Evolutionary conservation across 1,140 invertebrate species (phyloP), one percentile per base, ranked within the genome.

Genomic region (Drosophila suzukii): DNA sequence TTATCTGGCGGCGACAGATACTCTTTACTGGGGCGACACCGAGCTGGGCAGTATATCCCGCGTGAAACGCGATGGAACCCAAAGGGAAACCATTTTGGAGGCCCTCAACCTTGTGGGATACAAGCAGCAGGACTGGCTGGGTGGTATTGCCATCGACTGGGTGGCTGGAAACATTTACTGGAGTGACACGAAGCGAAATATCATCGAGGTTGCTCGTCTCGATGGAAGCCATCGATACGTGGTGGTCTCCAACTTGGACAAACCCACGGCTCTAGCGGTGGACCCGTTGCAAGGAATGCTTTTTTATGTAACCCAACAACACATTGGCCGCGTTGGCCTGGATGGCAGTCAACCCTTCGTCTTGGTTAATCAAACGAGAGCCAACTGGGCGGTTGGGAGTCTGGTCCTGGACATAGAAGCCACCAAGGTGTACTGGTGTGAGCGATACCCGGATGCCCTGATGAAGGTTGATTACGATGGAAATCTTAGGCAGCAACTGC

Each of bases 341-440:
- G 97, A 98, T 92, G 97, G 97, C 0, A 94, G 94, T n/a, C 94
- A 95, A 32, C 67, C 75, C 0, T 91, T 92, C 39, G 53, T 92
- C 0, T 17, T 92, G 47, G 91, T 91, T 0, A 92, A 92, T 41
- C 93, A 97, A 32, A 93, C 91, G 5, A 91, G 94, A 0, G 90
- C 97, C 6, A 84, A 71, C 54, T 81, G 68, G 77, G 66, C 77
- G 0, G 94, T 98, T 0, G 94, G 93, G 11, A 94, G 95, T 17
- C 94, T 98, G 6, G 95, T 96, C 0, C 89, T 98, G 10, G 97
- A 98, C 91, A 94, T 95, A 27, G 94, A 95, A 4, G 94, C 94
- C 24, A 93, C 93, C 55, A 95, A 95, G 61, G 94, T 99, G 4
- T 99, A 99, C 92, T 99, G 98, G 96, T 96, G 96, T 77, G 98